Conservation (phyloP, 2,888 invertebrate genomes). For the Drosophila trichaetosa region DNA sequence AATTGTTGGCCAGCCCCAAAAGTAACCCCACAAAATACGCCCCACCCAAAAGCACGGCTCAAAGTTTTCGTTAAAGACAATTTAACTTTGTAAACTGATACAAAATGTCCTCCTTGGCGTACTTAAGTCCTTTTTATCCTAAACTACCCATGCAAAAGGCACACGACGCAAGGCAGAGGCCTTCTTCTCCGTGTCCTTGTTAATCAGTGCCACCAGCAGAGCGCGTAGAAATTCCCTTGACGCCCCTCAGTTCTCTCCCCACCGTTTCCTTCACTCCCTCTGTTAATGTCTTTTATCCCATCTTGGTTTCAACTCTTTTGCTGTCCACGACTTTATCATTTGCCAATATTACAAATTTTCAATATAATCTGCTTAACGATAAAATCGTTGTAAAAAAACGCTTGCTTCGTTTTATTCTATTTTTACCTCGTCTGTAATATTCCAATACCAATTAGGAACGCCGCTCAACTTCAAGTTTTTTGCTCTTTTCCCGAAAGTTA, state of each 20-base stretch:
- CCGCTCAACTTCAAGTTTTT: conserved; percentile 40
- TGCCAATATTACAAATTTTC: conserved; percentile 8
- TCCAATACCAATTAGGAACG: conserved; percentile 74
- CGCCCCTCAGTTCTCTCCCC: background rate
- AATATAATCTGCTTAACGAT: conserved; percentile 11
- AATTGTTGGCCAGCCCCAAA: conserved; percentile 50
- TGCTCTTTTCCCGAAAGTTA: conserved; percentile 22
- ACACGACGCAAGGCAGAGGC: background rate
- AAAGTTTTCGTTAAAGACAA: conserved; percentile 78
- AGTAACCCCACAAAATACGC: background rate
- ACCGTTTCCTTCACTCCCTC: background rate
- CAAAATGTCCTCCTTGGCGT: conserved; percentile 74
- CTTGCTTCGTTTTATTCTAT: background rate
- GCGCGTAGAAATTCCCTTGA: background rate
- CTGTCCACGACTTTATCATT: conserved; percentile 8
- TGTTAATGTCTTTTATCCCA: conserved; percentile 45
- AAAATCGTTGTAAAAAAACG: background rate
- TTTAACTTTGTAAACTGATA: conserved; percentile 81
- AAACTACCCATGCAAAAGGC: conserved; percentile 40
- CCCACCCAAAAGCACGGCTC: conserved; percentile 42
- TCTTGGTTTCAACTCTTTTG: conserved; percentile 6
- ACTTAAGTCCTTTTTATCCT: conserved; percentile 65
- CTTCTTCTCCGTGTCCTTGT: conserved; percentile 27
- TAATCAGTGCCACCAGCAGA: conserved; percentile 56
- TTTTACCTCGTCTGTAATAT: conserved; percentile 43